Evolutionary conservation across 2,113 vertebrate genomes (phyloP).

Genomic region (Crotalus helleri): DNA sequence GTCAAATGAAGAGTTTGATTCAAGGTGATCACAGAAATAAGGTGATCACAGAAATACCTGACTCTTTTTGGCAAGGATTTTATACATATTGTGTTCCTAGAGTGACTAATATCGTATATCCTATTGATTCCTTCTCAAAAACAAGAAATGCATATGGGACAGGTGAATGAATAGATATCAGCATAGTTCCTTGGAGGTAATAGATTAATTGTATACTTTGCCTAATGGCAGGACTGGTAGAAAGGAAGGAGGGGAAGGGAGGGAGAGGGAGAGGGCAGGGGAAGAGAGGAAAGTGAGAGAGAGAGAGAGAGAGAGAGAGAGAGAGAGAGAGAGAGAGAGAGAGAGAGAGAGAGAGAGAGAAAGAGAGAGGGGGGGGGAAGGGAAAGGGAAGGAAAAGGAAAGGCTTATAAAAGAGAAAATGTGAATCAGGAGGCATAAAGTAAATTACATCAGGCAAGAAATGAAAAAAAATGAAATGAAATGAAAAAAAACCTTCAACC

Average conservation of each 20-base stretch:
- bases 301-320: too few species aligned
- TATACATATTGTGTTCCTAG: background rate
- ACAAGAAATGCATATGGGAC: background rate
- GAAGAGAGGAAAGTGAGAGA: too few species aligned
- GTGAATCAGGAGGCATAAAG: background rate
- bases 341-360: background rate
- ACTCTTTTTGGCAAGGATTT: background rate
- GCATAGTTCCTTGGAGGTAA: too few species aligned
- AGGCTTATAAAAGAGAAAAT: background rate
- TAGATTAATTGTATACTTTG: too few species aligned
- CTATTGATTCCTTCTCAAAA: background rate
- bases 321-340: background rate
- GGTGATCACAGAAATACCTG: background rate
- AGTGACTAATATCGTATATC: background rate
- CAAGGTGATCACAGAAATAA: background rate
- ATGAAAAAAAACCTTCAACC: background rate
- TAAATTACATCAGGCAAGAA: slow-evolving; percentile 11
- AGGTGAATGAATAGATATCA: background rate
- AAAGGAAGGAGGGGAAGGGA: background rate
- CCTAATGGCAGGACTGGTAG: too few species aligned
- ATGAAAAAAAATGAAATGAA: background rate
- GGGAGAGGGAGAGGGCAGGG: background rate
- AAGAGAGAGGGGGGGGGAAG: background rate
- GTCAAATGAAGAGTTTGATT: background rate
- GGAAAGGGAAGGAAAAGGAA: background rate